Percentiles rank a stretch among this genome's conserved stretches.
Conservation (phyloP, 2,113 vertebrate species). For the Struthio camelus region DNA sequence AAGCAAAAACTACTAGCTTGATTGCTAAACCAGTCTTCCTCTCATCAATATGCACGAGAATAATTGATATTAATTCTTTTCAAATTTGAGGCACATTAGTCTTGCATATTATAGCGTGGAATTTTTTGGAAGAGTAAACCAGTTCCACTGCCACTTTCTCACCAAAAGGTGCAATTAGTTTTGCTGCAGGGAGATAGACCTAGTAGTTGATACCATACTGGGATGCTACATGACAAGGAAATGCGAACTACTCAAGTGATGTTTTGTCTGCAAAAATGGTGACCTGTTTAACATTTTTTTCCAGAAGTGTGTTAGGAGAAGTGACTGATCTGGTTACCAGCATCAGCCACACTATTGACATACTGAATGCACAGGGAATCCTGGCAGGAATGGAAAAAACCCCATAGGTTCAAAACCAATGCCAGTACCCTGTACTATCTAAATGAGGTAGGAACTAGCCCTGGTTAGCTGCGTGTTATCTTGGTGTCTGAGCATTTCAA, state of each 20-base stretch:
- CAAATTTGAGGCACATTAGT: conserved; percentile 36
- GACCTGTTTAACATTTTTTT: background rate
- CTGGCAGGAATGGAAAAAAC: background rate
- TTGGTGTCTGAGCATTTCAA: background rate
- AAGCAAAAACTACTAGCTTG: conserved; percentile 66
- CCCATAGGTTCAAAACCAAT: background rate
- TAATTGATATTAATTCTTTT: conserved; percentile 57
- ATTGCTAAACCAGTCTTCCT: conserved; percentile 64
- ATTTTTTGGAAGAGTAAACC: background rate
- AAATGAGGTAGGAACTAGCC: accelerated
- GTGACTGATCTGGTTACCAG: background rate
- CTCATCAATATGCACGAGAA: conserved; percentile 56
- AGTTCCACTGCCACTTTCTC: background rate
- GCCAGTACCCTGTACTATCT: background rate
- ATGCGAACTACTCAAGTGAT: background rate
- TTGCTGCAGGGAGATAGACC: conserved; percentile 20
- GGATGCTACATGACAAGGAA: background rate
- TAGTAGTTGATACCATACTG: background rate
- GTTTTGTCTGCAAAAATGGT: background rate
- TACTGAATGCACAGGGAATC: background rate
- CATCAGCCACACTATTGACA: background rate
- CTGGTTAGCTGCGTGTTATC: background rate
- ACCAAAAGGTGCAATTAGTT: conserved; percentile 11
- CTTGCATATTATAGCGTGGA: background rate
- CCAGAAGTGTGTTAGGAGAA: background rate